phyloP scores from a whole-genome alignment of 2,113 vertebrate species.

The Notechis scutatus region DNA sequence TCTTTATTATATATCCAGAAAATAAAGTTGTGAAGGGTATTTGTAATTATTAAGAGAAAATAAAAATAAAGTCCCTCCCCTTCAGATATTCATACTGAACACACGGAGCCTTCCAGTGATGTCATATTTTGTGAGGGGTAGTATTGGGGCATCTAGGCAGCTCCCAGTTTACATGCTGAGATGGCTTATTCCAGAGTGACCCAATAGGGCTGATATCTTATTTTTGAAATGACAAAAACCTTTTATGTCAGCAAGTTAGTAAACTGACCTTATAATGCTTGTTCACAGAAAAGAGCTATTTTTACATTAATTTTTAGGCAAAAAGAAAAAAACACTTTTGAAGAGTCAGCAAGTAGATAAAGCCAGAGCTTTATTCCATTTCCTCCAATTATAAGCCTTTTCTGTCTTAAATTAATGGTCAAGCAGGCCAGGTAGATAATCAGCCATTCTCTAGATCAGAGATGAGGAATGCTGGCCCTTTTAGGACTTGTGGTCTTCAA shows the following conservation, averaged over 20 bases:
- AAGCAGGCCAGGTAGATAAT: neutral
- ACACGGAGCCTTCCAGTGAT: neutral
- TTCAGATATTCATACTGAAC: neutral
- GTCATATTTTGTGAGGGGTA: neutral
- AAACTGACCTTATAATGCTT: neutral
- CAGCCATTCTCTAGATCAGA: neutral
- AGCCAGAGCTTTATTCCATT: neutral
- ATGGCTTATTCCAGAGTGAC: neutral
- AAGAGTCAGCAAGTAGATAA: neutral
- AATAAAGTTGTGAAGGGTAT: too few relatives aligned
- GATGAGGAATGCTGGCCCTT: neutral
- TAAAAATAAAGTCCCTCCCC: neutral
- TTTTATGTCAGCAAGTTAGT: neutral
- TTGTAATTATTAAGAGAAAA: neutral
- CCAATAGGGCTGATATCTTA: neutral
- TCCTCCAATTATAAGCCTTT: neutral
- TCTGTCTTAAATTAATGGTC: neutral
- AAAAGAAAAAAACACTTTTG: neutral
- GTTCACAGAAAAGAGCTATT: neutral
- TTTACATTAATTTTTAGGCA: neutral
- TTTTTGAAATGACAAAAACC: neutral
- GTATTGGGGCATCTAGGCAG: neutral
- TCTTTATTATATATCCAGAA: neutral
- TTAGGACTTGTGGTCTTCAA: neutral
- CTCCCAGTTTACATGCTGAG: neutral